Evolutionary conservation across 2,113 vertebrate species (phyloP).

Genomic region (Rhinolophus ferrumequinum): DNA sequence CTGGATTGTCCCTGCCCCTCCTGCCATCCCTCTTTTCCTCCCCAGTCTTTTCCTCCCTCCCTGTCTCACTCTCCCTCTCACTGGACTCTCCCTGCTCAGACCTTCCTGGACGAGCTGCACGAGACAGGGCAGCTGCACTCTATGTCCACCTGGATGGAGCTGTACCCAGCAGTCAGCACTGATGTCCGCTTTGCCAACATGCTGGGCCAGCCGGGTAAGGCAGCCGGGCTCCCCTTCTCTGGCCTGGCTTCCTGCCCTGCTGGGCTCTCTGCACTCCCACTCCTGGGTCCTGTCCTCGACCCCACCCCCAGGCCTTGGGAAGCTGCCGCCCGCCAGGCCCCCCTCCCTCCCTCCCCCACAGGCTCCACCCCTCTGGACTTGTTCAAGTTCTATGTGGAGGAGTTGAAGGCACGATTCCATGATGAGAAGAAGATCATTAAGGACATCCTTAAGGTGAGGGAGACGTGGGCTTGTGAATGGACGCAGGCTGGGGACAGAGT

Average conservation of each 20-base stretch:
- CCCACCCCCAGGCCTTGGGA: conserved; percentile 67
- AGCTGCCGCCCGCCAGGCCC: conserved; percentile 80
- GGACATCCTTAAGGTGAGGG: conserved; percentile 85
- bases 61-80: conserved; percentile 32
- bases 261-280: conserved; percentile 55
- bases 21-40: background rate
- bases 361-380: conserved; percentile 87
- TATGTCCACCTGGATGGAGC: conserved; percentile 89
- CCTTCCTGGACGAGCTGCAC: conserved; percentile 87
- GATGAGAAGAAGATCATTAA: conserved; percentile 89
- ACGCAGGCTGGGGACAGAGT: background rate
- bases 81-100: conserved; percentile 79
- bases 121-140: conserved; percentile 87
- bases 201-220: conserved; percentile 88
- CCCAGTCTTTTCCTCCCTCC: background rate
- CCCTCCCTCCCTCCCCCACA: conserved; percentile 75
- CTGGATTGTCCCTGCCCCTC: background rate
- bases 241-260: conserved; percentile 63
- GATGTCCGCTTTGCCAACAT: conserved; percentile 87
- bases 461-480: background rate
- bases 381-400: conserved; percentile 88
- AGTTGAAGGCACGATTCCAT: conserved; percentile 87
- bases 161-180: conserved; percentile 86
- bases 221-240: conserved; percentile 69
- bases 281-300: conserved; percentile 60